Evolutionary conservation across 2,797 vertebrate genomes (phyloP).

Genomic region (Syncerus caffer): DNA sequence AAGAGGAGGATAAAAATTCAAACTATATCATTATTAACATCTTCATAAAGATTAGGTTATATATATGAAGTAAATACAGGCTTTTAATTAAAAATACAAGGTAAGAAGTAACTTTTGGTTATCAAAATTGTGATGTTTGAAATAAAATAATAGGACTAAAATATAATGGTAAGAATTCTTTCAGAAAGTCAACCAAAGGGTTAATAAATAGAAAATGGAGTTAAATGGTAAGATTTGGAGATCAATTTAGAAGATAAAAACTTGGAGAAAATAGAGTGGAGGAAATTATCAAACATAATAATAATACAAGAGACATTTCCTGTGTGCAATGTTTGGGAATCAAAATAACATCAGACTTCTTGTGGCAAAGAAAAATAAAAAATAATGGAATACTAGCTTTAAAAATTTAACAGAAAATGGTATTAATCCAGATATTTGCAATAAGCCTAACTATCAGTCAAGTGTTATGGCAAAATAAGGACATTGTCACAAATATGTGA

Average conservation of each 20-base stretch:
- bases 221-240: neutral
- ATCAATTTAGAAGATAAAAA: neutral
- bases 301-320: neutral
- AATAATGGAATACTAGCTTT: neutral
- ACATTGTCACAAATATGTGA: neutral
- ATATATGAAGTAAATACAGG: neutral
- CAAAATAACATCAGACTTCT: neutral
- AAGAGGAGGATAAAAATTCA: neutral
- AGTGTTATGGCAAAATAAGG: neutral
- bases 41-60: neutral
- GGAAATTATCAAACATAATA: neutral
- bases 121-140: slow-evolving; percentile 1
- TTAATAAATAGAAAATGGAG: neutral
- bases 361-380: neutral
- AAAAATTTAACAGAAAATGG: neutral
- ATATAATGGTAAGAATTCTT: neutral
- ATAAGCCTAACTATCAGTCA: neutral
- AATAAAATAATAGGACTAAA: neutral
- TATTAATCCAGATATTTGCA: neutral
- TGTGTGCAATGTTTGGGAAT: neutral
- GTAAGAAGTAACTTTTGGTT: neutral
- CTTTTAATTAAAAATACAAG: neutral
- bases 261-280: neutral
- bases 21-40: neutral
- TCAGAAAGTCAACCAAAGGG: neutral